Percentiles rank a stretch among this genome's conserved stretches.
Evolutionary conservation across 2,113 vertebrate species (phyloP).

Genomic region (Monopterus albus): DNA sequence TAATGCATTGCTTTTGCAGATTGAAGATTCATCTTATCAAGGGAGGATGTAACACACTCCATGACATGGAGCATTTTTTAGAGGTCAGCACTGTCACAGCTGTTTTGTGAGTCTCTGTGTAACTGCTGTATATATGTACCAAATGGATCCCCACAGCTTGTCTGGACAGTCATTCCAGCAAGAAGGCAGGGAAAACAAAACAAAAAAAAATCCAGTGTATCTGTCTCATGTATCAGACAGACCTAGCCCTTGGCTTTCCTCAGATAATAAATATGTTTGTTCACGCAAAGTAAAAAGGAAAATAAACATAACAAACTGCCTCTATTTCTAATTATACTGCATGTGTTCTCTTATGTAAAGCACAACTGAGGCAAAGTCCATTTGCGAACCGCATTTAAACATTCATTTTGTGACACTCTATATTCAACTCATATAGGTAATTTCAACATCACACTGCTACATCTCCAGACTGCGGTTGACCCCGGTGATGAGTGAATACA

Average conservation of each 20-base stretch:
- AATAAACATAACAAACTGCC: slow-evolving; percentile 12
- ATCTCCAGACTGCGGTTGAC: slow-evolving; percentile 44
- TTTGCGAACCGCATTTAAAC: slow-evolving; percentile 7
- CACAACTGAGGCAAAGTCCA: neutral
- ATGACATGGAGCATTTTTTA: slow-evolving; percentile 41
- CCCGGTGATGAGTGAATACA: slow-evolving; percentile 41
- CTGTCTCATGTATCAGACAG: neutral
- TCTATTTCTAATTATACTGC: neutral
- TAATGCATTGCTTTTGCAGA: slow-evolving; percentile 25
- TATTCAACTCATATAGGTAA: slow-evolving; percentile 28
- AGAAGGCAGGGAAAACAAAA: neutral
- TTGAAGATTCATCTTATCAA: slow-evolving; percentile 14
- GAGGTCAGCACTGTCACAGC: slow-evolving; percentile 58
- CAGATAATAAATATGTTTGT: neutral
- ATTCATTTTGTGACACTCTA: neutral
- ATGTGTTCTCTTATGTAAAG: slow-evolving; percentile 8
- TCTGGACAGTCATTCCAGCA: neutral
- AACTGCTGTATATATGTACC: slow-evolving; percentile 35
- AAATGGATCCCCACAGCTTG: neutral
- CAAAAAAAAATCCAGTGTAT: slow-evolving; percentile 10
- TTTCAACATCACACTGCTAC: slow-evolving; percentile 55
- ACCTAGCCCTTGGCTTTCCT: neutral
- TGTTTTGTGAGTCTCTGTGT: slow-evolving; percentile 32
- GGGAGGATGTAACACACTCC: slow-evolving; percentile 35
- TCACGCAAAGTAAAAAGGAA: neutral